Percentiles rank a stretch among this genome's conserved stretches.
Conservation (phyloP, 1,140 invertebrate species). For the Habropoda laboriosa region DNA sequence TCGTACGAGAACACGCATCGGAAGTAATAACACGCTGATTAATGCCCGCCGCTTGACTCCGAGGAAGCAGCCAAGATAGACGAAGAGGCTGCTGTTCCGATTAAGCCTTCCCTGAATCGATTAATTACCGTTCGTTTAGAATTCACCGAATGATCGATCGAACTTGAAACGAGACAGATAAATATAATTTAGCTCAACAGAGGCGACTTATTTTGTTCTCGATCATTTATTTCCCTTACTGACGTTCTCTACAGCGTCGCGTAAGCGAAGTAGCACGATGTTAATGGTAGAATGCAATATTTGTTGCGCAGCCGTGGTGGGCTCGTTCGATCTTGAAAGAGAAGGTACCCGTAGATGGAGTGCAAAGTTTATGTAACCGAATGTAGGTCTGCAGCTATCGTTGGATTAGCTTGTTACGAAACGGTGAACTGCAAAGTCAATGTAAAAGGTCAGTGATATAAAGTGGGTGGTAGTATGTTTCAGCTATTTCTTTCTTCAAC, state of each 20-base stretch:
- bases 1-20: neutral
- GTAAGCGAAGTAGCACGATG: neutral
- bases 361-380: neutral
- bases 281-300: slow-evolving; percentile 2
- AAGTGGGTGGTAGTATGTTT: no score
- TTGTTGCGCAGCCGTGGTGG: neutral
- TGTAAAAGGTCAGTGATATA: neutral
- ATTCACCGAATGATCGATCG: neutral
- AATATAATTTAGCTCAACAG: no score
- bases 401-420: slow-evolving; percentile 2
- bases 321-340: neutral
- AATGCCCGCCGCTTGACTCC: slow-evolving; percentile 17
- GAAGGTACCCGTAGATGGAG: neutral
- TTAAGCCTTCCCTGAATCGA: neutral
- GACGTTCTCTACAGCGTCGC: neutral
- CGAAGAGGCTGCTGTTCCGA: no score
- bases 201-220: no score
- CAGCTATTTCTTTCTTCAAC: no score
- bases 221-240: no score
- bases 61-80: neutral
- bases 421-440: neutral
- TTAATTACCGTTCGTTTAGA: slow-evolving; percentile 5
- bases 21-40: slow-evolving; percentile 34
- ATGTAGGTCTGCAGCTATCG: neutral
- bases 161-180: no score